Percentiles rank a stretch among this genome's conserved stretches.
Evolutionary conservation across 2,113 vertebrate genomes (phyloP).

Genomic region (Maylandia zebra): DNA sequence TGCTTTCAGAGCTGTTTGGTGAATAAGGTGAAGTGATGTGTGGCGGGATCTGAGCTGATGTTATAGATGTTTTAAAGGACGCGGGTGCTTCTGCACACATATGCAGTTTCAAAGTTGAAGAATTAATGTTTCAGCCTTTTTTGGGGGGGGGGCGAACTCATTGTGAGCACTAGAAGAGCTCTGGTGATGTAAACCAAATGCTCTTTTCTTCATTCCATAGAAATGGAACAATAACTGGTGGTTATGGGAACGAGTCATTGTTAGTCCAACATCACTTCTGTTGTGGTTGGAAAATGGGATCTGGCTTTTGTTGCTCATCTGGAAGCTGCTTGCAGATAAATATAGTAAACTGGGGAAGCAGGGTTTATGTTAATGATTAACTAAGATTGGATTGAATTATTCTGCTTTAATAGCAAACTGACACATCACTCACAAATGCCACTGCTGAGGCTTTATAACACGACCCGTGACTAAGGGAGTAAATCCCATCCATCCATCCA

Average conservation of each 20-base stretch:
- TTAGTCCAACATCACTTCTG: background rate
- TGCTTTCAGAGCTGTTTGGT: background rate
- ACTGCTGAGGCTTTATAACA: background rate
- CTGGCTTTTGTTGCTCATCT: background rate
- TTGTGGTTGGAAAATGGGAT: slow-evolving; percentile 19
- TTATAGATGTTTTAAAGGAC: slow-evolving; percentile 21
- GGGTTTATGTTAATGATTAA: background rate
- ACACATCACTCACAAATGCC: background rate
- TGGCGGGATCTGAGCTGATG: slow-evolving; percentile 2
- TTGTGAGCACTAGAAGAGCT: slow-evolving; percentile 19
- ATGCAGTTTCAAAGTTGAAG: background rate
- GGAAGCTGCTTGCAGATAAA: background rate
- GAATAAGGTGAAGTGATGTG: slow-evolving; percentile 21
- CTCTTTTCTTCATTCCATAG: background rate
- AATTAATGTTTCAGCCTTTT: slow-evolving; percentile 6
- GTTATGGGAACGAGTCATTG: background rate
- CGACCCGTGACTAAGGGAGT: background rate
- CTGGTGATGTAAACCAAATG: background rate
- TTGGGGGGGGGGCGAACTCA: background rate
- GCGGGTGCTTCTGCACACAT: background rate
- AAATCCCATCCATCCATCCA: background rate
- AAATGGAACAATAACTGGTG: background rate
- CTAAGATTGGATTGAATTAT: background rate
- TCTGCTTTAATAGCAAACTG: background rate
- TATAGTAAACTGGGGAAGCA: background rate